Percentiles rank a stretch among this genome's conserved stretches.
Evolutionary conservation across 2,113 vertebrate genomes (phyloP).

Genomic region (Engystomops pustulosus): DNA sequence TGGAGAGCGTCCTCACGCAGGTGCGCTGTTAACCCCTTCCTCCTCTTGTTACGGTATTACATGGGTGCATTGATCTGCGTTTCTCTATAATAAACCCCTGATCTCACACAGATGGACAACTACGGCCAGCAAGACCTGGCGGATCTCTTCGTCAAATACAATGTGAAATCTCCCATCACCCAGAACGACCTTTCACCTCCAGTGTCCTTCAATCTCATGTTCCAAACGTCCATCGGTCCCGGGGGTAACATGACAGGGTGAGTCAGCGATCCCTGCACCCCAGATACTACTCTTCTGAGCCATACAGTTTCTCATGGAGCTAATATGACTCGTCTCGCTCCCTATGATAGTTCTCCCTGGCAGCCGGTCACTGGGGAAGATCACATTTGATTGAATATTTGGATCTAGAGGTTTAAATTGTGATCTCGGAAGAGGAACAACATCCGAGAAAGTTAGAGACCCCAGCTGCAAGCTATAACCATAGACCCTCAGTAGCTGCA

Average conservation of each 20-base stretch:
- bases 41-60: too few relatives aligned
- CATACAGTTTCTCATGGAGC: not conserved
- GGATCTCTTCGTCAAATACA: slow-evolving; percentile 94
- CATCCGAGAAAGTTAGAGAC: too few relatives aligned
- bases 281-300: too few relatives aligned
- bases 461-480: too few relatives aligned
- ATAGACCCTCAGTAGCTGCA: too few relatives aligned
- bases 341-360: not conserved
- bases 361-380: too few relatives aligned
- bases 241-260: slow-evolving; percentile 96
- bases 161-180: slow-evolving; percentile 91
- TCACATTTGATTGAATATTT: too few relatives aligned
- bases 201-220: slow-evolving; percentile 97
- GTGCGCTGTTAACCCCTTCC: slow-evolving; percentile 67
- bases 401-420: too few relatives aligned
- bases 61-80: too few relatives aligned
- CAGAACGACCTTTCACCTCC: slow-evolving; percentile 93
- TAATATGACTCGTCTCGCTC: not conserved
- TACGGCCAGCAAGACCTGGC: slow-evolving; percentile 89
- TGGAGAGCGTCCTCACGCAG: slow-evolving; percentile 92
- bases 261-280: slow-evolving; percentile 54
- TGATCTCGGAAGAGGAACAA: too few relatives aligned
- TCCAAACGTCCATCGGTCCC: slow-evolving; percentile 96
- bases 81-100: not conserved
- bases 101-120: slow-evolving; percentile 86